Evolutionary conservation across 2,888 invertebrate genomes (phyloP), one percentile per base, ranked within the genome.

Genomic region (Drosophila paramelanica): DNA sequence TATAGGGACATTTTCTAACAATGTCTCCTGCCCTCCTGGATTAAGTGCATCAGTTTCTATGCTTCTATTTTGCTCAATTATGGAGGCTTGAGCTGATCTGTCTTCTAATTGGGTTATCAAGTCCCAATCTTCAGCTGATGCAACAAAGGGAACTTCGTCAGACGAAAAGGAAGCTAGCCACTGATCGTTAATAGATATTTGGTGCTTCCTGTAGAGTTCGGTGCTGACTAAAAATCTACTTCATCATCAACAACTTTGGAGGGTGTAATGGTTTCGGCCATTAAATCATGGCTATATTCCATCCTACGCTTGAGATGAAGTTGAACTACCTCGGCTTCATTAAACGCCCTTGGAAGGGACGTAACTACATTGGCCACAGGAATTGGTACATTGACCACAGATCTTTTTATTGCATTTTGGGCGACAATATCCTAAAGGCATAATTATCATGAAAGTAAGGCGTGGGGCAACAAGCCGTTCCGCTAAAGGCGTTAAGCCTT

Each of bases 381-480:
- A 17, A 17, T 17, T 17, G 17, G 17, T 17, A 17, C 17, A 17
- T 17, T 17, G 17, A 17, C 17, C 17, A 17, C 17, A 13, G 43
- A 5, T 43, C 23, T 23, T 7, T 23, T 43, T 3, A 43, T 23
- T 13, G 23, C 43, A 13, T 43, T 1, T 43, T 5, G 5, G 43
- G 6, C 43, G 13, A 23, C 23, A 5, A 43, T 23, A 13, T 13
- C 13, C 13, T 43, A 43, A 43, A 13, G 11, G 6, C 43, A 5
- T 43, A 43, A 43, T 23, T 13, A 23, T 23, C 23, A 43, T 43
- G 20, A 43, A 13, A 13, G 43, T 6, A 23, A 43, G 43, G 23
- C 43, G 43, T 23, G 43, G 43, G 27, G 27, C 25, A 27, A 46
- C n/a, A 46, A 6, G 23, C 43, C 43, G 5, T 23, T 43, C 43